These are phyloP conservation scores for Anoplolepis gracilipes DNA, from an alignment of 1,140 invertebrate genomes.

Conservation along the genomic window DNA sequence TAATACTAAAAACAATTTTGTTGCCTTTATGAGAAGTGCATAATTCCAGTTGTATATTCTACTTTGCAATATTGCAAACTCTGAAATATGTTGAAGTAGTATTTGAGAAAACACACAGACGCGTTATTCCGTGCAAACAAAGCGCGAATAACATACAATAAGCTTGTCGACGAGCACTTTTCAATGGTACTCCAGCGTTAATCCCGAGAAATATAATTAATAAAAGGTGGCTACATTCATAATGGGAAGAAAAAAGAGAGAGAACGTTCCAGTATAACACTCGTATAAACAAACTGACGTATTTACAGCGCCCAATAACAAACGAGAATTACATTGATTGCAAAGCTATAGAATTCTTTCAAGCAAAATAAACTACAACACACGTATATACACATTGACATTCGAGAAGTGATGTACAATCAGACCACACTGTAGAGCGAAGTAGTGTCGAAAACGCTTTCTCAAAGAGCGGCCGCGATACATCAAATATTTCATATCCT, in stretches of 20 bases:
- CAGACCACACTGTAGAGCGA: not conserved
- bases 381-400: not conserved
- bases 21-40: not conserved
- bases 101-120: not conserved
- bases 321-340: conserved; percentile 1
- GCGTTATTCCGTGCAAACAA: not conserved
- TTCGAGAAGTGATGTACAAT: not conserved
- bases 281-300: not conserved
- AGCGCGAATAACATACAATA: not conserved
- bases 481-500: not conserved
- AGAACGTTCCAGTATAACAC: not conserved
- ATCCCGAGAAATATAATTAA: conserved; percentile 1
- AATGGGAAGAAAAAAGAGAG: not conserved
- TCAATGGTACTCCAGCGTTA: not conserved
- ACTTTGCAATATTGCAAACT: not conserved
- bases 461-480: not conserved
- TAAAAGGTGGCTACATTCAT: not conserved
- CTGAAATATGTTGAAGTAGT: not conserved
- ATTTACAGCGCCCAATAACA: not conserved
- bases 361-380: not conserved
- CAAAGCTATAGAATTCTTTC: not conserved
- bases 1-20: not conserved
- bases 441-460: not conserved
- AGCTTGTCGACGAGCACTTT: not conserved
- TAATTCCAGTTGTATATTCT: not conserved